These are phyloP conservation scores for Cichlasoma orientale DNA, from an alignment of 2,797 vertebrate species.

Conservation along the genomic window DNA sequence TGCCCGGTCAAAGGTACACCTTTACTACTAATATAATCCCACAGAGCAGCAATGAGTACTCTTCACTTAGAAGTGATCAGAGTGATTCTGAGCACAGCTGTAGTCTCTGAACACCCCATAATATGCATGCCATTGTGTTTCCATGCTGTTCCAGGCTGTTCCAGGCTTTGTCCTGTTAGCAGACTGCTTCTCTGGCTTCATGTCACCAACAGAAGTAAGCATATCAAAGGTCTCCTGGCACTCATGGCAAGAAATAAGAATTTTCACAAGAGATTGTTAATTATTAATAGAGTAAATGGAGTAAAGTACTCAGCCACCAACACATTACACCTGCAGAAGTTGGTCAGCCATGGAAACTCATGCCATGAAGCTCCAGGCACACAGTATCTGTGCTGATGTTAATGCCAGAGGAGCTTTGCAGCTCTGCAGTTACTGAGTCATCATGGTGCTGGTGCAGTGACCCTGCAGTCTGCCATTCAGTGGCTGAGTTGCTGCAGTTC, in stretches of 20 bases:
- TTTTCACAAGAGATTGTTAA: background rate
- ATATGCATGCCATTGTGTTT: background rate
- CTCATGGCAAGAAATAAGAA: rapidly evolving
- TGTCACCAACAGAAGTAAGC: background rate
- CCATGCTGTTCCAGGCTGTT: background rate
- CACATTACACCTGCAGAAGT: too few relatives aligned
- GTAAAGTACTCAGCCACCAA: background rate
- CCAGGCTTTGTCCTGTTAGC: background rate
- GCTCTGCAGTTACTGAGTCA: background rate
- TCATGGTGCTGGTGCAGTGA: background rate
- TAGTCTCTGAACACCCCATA: background rate
- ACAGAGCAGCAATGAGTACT: background rate
- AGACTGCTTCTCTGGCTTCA: background rate
- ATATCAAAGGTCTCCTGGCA: rapidly evolving
- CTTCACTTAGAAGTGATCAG: background rate
- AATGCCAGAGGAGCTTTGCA: background rate
- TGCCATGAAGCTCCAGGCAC: background rate
- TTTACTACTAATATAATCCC: background rate
- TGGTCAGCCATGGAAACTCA: too few relatives aligned
- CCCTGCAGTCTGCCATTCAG: background rate
- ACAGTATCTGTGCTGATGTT: background rate
- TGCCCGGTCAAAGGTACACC: background rate
- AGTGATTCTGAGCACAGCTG: background rate
- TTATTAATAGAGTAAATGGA: background rate
- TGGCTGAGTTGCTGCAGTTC: background rate